A percentile compares a stretch with the other conserved stretches of the same genome.
Evolutionary conservation across 2,888 invertebrate genomes (phyloP).

Genomic region (Arctia plantaginis): DNA sequence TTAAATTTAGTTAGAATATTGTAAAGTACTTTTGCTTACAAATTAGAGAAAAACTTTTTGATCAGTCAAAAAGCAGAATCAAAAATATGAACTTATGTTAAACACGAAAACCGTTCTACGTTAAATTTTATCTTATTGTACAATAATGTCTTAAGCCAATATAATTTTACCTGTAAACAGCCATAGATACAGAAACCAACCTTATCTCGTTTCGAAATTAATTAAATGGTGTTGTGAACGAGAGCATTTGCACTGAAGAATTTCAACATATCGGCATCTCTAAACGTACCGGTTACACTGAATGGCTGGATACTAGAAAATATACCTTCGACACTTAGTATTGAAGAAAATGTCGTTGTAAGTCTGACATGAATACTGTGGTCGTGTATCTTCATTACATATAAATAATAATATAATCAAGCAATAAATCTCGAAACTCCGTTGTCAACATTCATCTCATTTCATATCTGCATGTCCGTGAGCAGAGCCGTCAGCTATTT

Average conservation of each 20-base stretch:
- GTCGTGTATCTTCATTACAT: conserved; percentile 19
- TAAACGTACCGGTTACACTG: conserved; percentile 42
- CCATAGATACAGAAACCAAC: conserved; percentile 31
- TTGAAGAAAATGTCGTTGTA: background rate
- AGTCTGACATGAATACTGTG: conserved; percentile 1
- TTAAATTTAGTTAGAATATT: background rate
- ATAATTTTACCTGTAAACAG: conserved; percentile 17
- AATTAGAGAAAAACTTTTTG: background rate
- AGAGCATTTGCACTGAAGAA: conserved; percentile 60
- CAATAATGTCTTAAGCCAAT: conserved; percentile 6
- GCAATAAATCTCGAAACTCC: conserved; percentile 38
- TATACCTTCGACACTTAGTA: background rate
- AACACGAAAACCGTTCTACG: background rate
- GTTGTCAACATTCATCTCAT: conserved; percentile 53
- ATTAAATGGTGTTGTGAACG: conserved; percentile 50
- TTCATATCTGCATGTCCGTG: conserved; percentile 62
- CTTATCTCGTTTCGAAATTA: conserved; percentile 40
- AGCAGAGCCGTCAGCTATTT: conserved; percentile 74
- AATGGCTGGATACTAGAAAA: conserved; percentile 20
- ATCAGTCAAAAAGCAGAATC: background rate
- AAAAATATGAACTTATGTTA: background rate
- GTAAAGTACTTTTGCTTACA: background rate
- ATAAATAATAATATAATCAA: conserved; percentile 34
- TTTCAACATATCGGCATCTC: conserved; percentile 49
- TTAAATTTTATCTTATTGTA: background rate